Conservation (phyloP, 2,113 vertebrate species). For the Siniperca chuatsi region DNA sequence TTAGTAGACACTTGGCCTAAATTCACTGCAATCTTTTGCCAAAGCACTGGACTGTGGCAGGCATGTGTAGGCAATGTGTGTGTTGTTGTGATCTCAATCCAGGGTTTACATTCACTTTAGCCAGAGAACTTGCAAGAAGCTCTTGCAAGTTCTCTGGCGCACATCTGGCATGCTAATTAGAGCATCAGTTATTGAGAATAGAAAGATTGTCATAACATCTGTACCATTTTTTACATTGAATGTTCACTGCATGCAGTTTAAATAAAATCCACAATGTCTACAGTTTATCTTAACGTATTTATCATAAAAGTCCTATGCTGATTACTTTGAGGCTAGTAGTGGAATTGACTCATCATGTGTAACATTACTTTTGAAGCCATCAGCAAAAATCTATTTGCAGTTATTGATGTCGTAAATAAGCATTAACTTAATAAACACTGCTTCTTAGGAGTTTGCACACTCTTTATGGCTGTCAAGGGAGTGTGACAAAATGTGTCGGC, state of each 20-base stretch:
- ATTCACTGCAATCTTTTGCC: constrained; percentile 55
- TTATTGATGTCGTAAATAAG: constrained; percentile 67
- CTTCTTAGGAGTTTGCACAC: constrained; percentile 40
- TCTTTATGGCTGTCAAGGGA: constrained; percentile 43
- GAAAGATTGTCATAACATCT: background rate
- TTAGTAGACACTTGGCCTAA: constrained; percentile 35
- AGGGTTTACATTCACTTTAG: constrained; percentile 44
- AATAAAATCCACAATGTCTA: constrained; percentile 4
- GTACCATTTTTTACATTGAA: background rate
- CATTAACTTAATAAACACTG: background rate
- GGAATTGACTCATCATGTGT: constrained; percentile 37
- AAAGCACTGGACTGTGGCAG: constrained; percentile 26
- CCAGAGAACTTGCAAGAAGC: background rate
- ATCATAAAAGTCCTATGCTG: background rate
- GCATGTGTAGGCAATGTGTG: constrained; percentile 15
- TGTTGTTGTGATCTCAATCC: constrained; percentile 34
- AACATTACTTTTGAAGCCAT: constrained; percentile 62
- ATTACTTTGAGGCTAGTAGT: constrained; percentile 16
- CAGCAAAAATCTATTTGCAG: constrained; percentile 57
- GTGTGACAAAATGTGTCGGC: constrained; percentile 30
- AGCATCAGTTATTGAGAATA: constrained; percentile 9
- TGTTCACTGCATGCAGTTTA: background rate
- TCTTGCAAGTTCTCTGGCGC: background rate
- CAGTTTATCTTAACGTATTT: constrained; percentile 23
- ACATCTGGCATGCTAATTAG: constrained; percentile 37